phyloP scores from a whole-genome alignment of 2,113 vertebrate genomes.

The Antechinus stuartii region DNA sequence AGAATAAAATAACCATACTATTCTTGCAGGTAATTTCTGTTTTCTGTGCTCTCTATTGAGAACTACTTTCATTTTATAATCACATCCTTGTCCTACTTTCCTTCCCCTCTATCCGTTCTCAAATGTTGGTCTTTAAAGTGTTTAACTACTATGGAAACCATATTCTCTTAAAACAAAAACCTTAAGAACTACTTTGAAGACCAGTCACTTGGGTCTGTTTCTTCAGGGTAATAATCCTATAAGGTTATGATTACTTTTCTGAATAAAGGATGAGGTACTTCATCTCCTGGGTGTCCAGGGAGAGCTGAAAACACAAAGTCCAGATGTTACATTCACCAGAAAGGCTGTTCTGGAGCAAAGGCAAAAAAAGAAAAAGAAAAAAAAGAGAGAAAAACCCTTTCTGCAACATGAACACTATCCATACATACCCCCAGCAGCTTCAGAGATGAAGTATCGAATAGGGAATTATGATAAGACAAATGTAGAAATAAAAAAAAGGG shows the following conservation, averaged over 20 bases:
- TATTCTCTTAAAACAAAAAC: slow-evolving; percentile 15
- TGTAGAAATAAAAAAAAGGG: neutral
- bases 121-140: slow-evolving; percentile 34
- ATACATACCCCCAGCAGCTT: neutral
- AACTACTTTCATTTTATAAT: slow-evolving; percentile 71
- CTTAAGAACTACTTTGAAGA: slow-evolving; percentile 47
- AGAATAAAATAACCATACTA: slow-evolving; percentile 32
- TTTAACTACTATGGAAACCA: slow-evolving; percentile 54
- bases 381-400: neutral
- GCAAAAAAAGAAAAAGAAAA: neutral
- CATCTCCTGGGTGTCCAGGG: slow-evolving; percentile 37
- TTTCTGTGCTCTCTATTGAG: slow-evolving; percentile 62
- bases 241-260: slow-evolving; percentile 48
- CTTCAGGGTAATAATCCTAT: slow-evolving; percentile 61
- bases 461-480: neutral
- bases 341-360: neutral
- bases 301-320: neutral
- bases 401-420: neutral
- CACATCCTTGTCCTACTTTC: neutral
- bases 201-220: neutral
- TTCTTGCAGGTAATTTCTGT: slow-evolving; percentile 68
- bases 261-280: slow-evolving; percentile 40
- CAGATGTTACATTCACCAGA: rapidly evolving
- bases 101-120: slow-evolving; percentile 56
- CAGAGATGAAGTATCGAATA: neutral